These are phyloP conservation scores for Coptotermes formosanus DNA, from an alignment of 1,140 invertebrate species.

Conservation along the genomic window DNA sequence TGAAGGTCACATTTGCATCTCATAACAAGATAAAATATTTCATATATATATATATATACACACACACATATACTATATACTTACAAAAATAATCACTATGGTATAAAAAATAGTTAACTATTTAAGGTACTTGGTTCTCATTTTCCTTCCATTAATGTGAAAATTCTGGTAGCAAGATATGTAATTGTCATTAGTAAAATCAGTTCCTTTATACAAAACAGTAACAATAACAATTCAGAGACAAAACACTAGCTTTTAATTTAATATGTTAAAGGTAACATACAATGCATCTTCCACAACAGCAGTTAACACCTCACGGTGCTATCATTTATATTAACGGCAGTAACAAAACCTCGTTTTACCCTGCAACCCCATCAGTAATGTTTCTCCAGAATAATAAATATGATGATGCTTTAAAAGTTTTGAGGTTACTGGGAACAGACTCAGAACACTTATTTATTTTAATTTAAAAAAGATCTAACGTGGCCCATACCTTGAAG, in stretches of 20 bases:
- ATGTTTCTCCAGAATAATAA: background rate
- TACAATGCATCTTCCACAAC: background rate
- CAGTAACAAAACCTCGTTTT: conserved; percentile 16
- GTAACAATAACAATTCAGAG: background rate
- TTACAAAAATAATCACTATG: conserved; percentile 7
- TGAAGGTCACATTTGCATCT: background rate
- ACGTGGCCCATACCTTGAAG: background rate
- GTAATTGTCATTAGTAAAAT: background rate
- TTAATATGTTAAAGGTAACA: background rate
- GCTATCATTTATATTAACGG: background rate
- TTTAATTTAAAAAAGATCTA: background rate
- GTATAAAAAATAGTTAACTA: conserved; percentile 17
- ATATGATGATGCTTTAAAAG: background rate
- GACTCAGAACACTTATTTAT: background rate
- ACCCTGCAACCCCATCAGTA: background rate
- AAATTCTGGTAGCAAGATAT: conserved; percentile 16
- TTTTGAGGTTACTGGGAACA: conserved; percentile 2
- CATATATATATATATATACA: background rate
- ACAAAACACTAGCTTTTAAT: background rate
- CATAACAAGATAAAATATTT: background rate
- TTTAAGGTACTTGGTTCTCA: conserved; percentile 8
- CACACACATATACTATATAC: background rate
- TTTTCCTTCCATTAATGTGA: background rate
- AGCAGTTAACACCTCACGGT: background rate
- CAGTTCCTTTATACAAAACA: background rate